Evolutionary conservation across 2,888 invertebrate genomes (phyloP).

Genomic region (Drosophila cognata): DNA sequence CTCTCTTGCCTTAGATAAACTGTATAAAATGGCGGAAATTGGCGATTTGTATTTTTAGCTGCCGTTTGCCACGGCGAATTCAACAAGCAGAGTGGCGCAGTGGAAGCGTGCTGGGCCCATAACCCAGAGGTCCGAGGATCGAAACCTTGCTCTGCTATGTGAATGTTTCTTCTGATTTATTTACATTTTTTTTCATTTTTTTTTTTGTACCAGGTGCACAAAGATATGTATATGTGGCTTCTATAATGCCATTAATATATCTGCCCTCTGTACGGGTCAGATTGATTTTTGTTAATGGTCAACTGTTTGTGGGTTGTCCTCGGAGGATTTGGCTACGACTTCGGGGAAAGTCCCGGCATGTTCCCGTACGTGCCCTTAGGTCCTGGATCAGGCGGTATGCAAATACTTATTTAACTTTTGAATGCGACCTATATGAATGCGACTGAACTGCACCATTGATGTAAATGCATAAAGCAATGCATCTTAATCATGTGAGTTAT

Average conservation of each 20-base stretch:
- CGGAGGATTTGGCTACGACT: neutral
- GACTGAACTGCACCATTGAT: neutral
- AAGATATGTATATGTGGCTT: neutral
- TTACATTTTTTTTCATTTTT: neutral
- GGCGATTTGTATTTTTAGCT: neutral
- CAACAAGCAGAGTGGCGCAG: conserved; percentile 59
- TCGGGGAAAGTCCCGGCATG: neutral
- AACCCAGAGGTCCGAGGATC: conserved; percentile 64
- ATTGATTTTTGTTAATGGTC: neutral
- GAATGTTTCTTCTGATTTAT: no score
- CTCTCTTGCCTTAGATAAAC: no score
- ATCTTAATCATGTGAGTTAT: neutral
- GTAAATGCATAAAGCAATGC: neutral
- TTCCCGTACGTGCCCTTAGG: neutral
- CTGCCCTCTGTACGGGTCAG: neutral
- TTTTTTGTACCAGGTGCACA: neutral
- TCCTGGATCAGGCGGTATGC: neutral
- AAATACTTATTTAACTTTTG: neutral
- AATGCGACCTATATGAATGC: neutral
- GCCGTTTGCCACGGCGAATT: neutral
- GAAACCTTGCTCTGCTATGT: conserved; percentile 59
- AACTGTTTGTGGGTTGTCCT: neutral
- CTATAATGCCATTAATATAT: neutral
- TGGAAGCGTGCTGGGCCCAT: conserved; percentile 63
- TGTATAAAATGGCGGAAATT: neutral